phyloP scores from a whole-genome alignment of 2,797 vertebrate species.

The Cuniculus paca region DNA sequence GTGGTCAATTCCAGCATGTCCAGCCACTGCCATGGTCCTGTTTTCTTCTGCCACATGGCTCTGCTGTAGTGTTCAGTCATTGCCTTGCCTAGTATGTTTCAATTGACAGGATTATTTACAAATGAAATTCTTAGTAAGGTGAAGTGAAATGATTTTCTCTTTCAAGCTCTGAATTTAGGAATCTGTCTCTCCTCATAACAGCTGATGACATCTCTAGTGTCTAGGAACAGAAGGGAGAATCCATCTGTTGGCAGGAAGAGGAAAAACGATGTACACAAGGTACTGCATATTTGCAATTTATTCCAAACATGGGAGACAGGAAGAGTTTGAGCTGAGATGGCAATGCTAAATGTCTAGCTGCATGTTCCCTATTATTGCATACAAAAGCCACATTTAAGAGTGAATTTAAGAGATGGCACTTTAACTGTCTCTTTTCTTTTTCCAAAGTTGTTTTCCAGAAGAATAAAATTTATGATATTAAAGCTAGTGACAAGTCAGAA shows the following conservation, averaged over 20 bases:
- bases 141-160: constrained; percentile 69
- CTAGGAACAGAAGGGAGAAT: constrained; percentile 65
- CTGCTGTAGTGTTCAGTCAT: background rate
- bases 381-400: constrained; percentile 19
- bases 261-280: background rate
- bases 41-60: constrained; percentile 64
- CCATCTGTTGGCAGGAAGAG: constrained; percentile 63
- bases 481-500: background rate
- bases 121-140: constrained; percentile 77
- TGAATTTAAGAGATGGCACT: background rate
- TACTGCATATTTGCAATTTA: constrained; percentile 30
- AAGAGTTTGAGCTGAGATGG: background rate
- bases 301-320: background rate
- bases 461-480: background rate
- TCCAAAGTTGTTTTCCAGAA: background rate
- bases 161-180: constrained; percentile 74
- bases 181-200: constrained; percentile 71
- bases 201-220: constrained; percentile 53
- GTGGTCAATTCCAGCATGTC: constrained; percentile 1
- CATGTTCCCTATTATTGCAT: background rate
- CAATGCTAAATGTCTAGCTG: background rate
- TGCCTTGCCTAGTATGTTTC: constrained; percentile 59
- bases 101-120: constrained; percentile 64
- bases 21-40: background rate
- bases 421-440: background rate